phyloP scores from a whole-genome alignment of 2,888 invertebrate genomes.

The Gandaritis pyraliata region DNA sequence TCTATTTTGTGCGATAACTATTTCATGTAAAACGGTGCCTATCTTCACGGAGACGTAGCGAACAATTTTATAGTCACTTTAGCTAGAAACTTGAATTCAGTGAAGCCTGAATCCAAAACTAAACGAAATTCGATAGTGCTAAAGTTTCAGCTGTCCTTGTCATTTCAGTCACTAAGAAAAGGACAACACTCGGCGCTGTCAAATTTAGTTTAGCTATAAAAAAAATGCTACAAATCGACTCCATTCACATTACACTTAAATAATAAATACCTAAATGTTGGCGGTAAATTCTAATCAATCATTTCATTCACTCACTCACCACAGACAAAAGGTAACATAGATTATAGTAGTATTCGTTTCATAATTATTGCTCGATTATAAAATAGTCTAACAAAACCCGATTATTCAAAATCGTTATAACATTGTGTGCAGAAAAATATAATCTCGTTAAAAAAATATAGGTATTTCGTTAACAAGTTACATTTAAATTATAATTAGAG shows the following conservation, averaged over 20 bases:
- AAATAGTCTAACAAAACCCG: slow-evolving; percentile 20
- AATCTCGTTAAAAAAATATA: slow-evolving; percentile 28
- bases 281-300: slow-evolving; percentile 16
- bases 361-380: slow-evolving; percentile 39
- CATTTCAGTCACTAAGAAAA: slow-evolving; percentile 2
- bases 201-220: slow-evolving; percentile 1
- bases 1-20: slow-evolving; percentile 35
- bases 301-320: slow-evolving; percentile 31
- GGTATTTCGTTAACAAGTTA: slow-evolving; percentile 1
- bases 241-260: slow-evolving; percentile 5
- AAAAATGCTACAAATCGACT: neutral
- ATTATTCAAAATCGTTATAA: slow-evolving; percentile 17
- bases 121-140: neutral
- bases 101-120: neutral
- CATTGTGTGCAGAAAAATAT: slow-evolving; percentile 27
- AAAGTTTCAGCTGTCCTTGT: neutral
- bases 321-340: slow-evolving; percentile 36
- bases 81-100: slow-evolving; percentile 15
- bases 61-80: slow-evolving; percentile 10
- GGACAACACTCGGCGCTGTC: neutral
- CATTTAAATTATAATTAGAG: slow-evolving; percentile 10
- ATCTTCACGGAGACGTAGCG: slow-evolving; percentile 12
- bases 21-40: slow-evolving; percentile 25
- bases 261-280: slow-evolving; percentile 26
- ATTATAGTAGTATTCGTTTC: slow-evolving; percentile 30